Percentiles rank a stretch among this genome's conserved stretches.
These are phyloP conservation scores for Bungarus multicinctus DNA, from an alignment of 2,113 vertebrate species.

Conservation along the genomic window DNA sequence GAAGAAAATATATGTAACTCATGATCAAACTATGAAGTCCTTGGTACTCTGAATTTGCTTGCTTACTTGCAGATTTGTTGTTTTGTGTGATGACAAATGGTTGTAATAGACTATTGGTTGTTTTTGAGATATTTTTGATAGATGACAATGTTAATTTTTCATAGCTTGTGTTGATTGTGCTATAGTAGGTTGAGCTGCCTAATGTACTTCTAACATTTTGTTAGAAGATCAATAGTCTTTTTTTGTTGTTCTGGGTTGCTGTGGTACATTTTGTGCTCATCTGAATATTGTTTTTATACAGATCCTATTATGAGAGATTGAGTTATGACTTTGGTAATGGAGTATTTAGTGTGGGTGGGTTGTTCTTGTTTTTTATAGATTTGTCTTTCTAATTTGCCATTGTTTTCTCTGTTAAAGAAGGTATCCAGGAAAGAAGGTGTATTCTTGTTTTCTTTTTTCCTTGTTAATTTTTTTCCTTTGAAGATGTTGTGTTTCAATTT, in stretches of 20 bases:
- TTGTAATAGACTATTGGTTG: neutral
- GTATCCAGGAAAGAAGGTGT: neutral
- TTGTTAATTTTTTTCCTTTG: neutral
- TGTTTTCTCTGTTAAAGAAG: neutral
- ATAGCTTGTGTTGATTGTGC: neutral
- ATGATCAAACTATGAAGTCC: neutral
- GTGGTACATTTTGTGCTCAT: neutral
- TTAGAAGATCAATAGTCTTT: neutral
- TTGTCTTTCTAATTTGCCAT: neutral
- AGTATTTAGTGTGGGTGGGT: neutral
- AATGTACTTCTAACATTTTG: too few relatives aligned
- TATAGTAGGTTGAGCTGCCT: neutral
- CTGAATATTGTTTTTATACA: neutral
- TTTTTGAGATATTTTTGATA: neutral
- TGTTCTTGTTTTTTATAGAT: neutral
- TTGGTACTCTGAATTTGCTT: neutral
- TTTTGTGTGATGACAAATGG: neutral
- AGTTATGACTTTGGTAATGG: neutral
- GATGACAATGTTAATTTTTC: neutral
- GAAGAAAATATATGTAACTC: neutral
- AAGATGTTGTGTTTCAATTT: neutral
- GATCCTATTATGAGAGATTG: neutral
- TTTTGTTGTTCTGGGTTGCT: neutral
- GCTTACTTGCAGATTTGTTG: neutral
- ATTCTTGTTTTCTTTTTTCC: neutral